A percentile compares a stretch with the other conserved stretches of the same genome.
phyloP scores from a whole-genome alignment of 2,797 vertebrate species.

The Lepilemur ruficaudatus region DNA sequence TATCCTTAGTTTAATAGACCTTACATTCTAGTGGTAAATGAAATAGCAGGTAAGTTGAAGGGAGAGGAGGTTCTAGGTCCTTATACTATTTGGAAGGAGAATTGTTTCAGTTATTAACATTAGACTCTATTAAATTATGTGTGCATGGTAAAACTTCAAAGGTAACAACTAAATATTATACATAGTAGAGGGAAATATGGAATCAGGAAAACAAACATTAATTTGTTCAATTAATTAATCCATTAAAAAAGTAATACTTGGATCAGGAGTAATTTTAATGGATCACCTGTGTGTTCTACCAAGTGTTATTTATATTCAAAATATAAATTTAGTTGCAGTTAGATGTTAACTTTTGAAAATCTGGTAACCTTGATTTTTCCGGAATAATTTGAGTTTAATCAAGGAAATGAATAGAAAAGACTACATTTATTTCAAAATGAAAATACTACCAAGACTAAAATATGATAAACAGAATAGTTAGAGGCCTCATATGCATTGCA shows the following conservation, averaged over 20 bases:
- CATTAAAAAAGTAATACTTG: background rate
- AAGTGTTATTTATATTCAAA: background rate
- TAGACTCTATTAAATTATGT: background rate
- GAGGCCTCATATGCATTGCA: background rate
- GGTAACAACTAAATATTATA: background rate
- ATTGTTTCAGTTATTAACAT: background rate
- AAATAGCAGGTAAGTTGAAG: background rate
- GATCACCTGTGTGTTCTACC: background rate
- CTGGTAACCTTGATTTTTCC: background rate
- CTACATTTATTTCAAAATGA: background rate
- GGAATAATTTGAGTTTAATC: background rate
- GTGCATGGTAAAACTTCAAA: background rate
- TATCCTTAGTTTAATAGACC: background rate
- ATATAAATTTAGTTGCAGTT: background rate
- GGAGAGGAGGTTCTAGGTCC: background rate
- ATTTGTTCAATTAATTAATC: too few relatives aligned
- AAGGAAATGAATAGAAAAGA: background rate
- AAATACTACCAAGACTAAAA: background rate
- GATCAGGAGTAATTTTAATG: background rate
- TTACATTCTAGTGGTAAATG: background rate
- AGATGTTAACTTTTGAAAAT: background rate
- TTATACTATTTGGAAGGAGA: background rate
- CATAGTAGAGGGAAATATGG: background rate
- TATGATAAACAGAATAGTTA: background rate
- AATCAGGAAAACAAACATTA: background rate